These are phyloP conservation scores for Tromatobia lineatoria DNA, from an alignment of 2,888 invertebrate species.

Conservation along the genomic window DNA sequence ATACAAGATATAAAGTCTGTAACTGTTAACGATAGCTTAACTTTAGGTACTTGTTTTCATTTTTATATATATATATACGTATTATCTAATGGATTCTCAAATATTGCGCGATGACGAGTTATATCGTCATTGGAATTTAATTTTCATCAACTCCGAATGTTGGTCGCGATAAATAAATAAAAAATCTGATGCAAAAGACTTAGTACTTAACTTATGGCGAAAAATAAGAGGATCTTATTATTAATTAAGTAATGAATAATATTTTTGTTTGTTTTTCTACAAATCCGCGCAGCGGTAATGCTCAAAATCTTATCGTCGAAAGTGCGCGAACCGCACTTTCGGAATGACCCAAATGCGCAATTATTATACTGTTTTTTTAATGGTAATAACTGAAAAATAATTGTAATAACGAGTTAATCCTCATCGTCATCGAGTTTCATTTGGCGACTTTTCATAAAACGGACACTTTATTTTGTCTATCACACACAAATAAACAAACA, in stretches of 20 bases:
- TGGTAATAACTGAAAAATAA: conserved; percentile 46
- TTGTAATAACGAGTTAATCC: conserved; percentile 51
- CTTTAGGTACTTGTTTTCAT: conserved; percentile 18
- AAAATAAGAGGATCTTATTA: conserved; percentile 26
- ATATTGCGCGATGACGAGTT: conserved; percentile 32
- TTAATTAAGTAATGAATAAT: conserved; percentile 46
- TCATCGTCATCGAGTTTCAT: conserved; percentile 60
- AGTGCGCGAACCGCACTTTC: neutral
- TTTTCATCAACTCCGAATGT: conserved; percentile 22
- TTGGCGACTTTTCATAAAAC: conserved; percentile 10
- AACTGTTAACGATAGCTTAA: conserved; percentile 55
- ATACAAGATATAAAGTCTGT: conserved; percentile 43
- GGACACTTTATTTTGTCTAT: neutral
- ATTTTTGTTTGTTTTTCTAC: conserved; percentile 21
- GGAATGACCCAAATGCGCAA: conserved; percentile 5
- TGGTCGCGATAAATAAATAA: conserved; percentile 13
- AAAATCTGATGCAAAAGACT: conserved; percentile 24
- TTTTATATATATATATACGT: conserved; percentile 35
- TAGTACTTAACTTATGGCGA: conserved; percentile 34
- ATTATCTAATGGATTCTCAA: conserved; percentile 14
- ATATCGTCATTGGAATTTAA: conserved; percentile 24
- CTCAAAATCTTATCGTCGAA: conserved; percentile 61
- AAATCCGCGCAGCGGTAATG: conserved; percentile 58
- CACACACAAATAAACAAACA: conserved; percentile 19
- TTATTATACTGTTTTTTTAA: conserved; percentile 40